Evolutionary conservation across 1,140 invertebrate species (phyloP).

Genomic region (Lineus longissimus): DNA sequence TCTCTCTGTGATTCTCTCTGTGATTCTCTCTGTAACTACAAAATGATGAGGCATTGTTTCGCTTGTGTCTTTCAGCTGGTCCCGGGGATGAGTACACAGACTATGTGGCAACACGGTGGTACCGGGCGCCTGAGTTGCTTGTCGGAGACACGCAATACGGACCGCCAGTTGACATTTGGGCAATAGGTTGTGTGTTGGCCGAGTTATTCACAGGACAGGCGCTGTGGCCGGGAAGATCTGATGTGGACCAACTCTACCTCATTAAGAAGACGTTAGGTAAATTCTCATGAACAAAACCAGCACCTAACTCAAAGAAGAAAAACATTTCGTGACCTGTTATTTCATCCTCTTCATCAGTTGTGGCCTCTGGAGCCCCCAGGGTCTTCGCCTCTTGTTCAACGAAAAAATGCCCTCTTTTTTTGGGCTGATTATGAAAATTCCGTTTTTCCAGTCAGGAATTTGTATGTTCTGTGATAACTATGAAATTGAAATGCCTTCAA

Average conservation of each 20-base stretch:
- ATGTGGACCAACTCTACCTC: constrained; percentile 95
- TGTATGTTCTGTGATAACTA: background rate
- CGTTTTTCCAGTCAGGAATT: background rate
- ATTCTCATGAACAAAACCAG: constrained; percentile 4
- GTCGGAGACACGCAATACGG: constrained; percentile 97
- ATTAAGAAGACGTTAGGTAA: constrained; percentile 78
- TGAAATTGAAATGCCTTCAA: background rate
- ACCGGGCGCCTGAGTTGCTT: constrained; percentile 87
- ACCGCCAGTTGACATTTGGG: constrained; percentile 96
- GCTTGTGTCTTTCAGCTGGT: constrained; percentile 46
- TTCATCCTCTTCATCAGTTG: background rate
- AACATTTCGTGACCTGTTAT: background rate
- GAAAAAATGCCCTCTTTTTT: background rate
- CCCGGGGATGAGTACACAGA: constrained; percentile 98
- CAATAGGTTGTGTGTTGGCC: constrained; percentile 83
- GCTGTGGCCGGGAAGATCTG: constrained; percentile 96
- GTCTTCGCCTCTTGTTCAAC: background rate
- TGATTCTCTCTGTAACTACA: no score
- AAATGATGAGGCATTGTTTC: no score
- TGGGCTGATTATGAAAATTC: background rate
- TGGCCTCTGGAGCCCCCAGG: background rate
- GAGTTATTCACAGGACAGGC: constrained; percentile 74
- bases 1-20: no score
- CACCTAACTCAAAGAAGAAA: background rate
- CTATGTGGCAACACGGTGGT: constrained; percentile 99